These are phyloP conservation scores for Drosophila antonietae DNA, from an alignment of 2,888 invertebrate species.

Conservation along the genomic window DNA sequence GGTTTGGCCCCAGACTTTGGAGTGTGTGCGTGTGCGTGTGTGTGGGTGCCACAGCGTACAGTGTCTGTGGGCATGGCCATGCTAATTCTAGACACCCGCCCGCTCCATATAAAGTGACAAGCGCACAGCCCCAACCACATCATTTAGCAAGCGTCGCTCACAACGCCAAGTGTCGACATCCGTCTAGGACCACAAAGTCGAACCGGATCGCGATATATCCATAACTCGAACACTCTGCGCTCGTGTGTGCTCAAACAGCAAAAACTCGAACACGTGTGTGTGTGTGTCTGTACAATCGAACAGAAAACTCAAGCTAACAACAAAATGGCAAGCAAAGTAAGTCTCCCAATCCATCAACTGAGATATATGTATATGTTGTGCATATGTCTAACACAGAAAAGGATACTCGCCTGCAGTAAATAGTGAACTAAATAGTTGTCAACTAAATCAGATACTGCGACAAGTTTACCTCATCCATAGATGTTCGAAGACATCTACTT, in stretches of 20 bases:
- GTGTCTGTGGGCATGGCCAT: constrained; percentile 21
- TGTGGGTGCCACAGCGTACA: constrained; percentile 57
- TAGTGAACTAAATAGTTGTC: no score
- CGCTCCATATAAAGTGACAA: constrained; percentile 67
- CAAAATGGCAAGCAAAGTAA: constrained; percentile 81
- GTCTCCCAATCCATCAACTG: constrained; percentile 35
- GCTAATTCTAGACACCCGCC: constrained; percentile 66
- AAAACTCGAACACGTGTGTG: constrained; percentile 11
- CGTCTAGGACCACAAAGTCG: constrained; percentile 39
- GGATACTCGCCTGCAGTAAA: no score
- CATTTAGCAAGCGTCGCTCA: constrained; percentile 64
- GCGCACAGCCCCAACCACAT: constrained; percentile 59
- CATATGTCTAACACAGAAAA: no score
- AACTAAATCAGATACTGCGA: no score
- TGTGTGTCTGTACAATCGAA: constrained; percentile 40
- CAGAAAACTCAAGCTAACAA: constrained; percentile 23
- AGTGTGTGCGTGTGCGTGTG: constrained; percentile 28
- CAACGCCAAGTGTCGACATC: constrained; percentile 53
- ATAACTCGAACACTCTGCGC: constrained; percentile 25
- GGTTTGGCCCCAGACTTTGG: constrained; percentile 48
- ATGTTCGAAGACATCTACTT: no score
- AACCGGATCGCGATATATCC: constrained; percentile 25
- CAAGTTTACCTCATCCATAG: no score
- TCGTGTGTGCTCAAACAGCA: constrained; percentile 1
- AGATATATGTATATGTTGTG: no score